These are phyloP conservation scores for Cariama cristata DNA, from an alignment of 2,113 vertebrate species.

Conservation along the genomic window DNA sequence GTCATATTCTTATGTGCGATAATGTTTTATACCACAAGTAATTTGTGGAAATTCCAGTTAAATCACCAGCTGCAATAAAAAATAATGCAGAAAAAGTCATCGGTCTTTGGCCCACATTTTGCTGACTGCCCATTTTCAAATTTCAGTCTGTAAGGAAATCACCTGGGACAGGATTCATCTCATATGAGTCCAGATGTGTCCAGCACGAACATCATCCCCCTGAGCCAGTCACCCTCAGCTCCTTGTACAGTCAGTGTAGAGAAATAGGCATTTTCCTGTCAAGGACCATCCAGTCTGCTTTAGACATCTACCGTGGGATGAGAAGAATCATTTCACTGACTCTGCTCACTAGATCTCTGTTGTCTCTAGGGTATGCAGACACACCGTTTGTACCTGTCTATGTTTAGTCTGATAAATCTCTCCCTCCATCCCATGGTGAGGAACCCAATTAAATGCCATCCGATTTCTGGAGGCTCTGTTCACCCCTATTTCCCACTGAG, in stretches of 20 bases:
- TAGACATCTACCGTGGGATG: background rate
- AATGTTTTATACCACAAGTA: background rate
- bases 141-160: background rate
- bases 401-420: background rate
- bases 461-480: background rate
- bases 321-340: background rate
- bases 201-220: background rate
- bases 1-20: background rate
- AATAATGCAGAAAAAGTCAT: background rate
- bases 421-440: background rate
- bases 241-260: background rate
- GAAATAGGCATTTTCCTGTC: background rate
- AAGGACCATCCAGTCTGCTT: background rate
- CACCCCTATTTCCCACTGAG: background rate
- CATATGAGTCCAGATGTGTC: background rate
- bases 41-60: background rate
- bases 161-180: background rate
- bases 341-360: background rate
- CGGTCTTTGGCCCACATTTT: background rate
- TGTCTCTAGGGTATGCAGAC: background rate
- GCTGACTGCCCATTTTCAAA: background rate
- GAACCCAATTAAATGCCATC: background rate
- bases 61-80: background rate
- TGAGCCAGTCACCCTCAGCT: background rate
- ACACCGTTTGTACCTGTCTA: background rate